Base-by-base conservation (phyloP, 1,140 invertebrate genomes). In the Ceratina japonica region DNA sequence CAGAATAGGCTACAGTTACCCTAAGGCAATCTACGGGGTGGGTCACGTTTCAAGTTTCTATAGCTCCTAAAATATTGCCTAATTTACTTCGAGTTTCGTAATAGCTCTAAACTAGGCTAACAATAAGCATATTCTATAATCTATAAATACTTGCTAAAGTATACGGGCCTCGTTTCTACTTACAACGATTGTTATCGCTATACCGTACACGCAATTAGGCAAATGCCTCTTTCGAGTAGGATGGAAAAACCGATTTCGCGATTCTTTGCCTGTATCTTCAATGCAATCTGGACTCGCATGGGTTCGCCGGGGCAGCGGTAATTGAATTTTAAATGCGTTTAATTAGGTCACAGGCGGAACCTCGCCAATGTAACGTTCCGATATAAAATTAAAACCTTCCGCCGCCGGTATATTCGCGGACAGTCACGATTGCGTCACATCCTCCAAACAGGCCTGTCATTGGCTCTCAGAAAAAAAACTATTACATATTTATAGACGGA, bases 311-410 rank as follows among this genome's bases (percentile, higher is more conserved):
- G 75, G 63, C 24, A 68, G 58, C 82, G 66, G 64, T 90, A 88
- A 90, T 90, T 90, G 87, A 90, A 90, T 89, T 90, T 84, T 87
- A 88, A 89, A 90, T 90, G 86, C 51, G 75, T 49, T 82, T 89
- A 89, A 90, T 90, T 90, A 81, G 84, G 82, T 85, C 86, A 80
- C 64, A 58, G 24, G 71, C 82, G 79, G 80, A 86, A 52, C 62
- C 37, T 44, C 61, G 62, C 44, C 71, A 3, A 84, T 79, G 81
- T 82, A 81, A 84, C 66, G 71, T 18, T 31, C 56, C 56, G 72
- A 78, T 85, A 81, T 61, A 86, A 86, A 88, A 86, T 87, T 83
- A 79, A 83, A 87, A 86, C 69, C 51, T 66, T 75, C 22, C 13
- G 37, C 22, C 13, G 37, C 22, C 10, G 37, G 37, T 44, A 10